These are phyloP conservation scores for Phenganax marumi DNA, from an alignment of 92 coral and sea anemone genomes.

Conservation along the genomic window DNA sequence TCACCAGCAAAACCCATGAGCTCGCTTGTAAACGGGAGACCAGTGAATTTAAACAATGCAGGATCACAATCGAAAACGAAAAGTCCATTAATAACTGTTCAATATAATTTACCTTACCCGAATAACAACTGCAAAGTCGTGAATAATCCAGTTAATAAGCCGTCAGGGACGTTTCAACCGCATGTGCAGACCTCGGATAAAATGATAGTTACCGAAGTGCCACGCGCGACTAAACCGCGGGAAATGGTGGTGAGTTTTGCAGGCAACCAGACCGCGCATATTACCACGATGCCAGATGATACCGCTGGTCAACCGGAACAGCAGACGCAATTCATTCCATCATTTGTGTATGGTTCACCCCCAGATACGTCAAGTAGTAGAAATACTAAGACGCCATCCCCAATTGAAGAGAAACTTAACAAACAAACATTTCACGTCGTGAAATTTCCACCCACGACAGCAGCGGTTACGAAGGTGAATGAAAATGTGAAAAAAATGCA, in stretches of 20 bases:
- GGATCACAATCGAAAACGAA: background rate
- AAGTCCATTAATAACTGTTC: constrained; percentile 18
- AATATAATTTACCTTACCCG: constrained; percentile 28
- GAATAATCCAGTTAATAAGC: constrained; percentile 4
- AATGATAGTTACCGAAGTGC: constrained; percentile 1
- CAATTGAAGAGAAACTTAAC: background rate
- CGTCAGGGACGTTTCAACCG: constrained; percentile 11
- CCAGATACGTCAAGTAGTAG: background rate
- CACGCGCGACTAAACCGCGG: constrained; percentile 19
- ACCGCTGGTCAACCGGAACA: background rate
- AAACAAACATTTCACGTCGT: background rate
- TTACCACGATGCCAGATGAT: constrained; percentile 29
- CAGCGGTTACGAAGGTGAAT: background rate
- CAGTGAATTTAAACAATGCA: constrained; percentile 3
- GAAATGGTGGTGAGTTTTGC: constrained; percentile 38
- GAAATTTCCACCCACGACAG: background rate
- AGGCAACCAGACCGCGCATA: constrained; percentile 30
- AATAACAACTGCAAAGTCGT: constrained; percentile 34
- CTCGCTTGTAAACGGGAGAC: constrained; percentile 3
- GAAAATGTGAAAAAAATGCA: background rate
- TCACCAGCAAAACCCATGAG: background rate
- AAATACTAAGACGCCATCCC: background rate
- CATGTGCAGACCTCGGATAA: too few species aligned
- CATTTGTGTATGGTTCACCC: background rate
- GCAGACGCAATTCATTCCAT: constrained; percentile 22